Evolutionary conservation across 2,888 invertebrate genomes (phyloP).

Genomic region (Julus scandinavius): DNA sequence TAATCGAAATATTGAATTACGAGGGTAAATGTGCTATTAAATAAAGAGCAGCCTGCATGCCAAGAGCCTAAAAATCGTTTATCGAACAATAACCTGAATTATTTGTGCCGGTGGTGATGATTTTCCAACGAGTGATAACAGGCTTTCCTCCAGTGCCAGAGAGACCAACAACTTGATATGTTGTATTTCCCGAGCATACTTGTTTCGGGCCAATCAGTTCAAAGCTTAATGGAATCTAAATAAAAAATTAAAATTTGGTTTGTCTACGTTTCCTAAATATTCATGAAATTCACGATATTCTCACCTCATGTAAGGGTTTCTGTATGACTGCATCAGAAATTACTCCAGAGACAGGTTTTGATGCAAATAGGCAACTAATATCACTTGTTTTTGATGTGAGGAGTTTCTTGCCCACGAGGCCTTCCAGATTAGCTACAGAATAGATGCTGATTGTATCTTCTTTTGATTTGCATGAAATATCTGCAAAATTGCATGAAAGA

Average conservation of each 20-base stretch:
- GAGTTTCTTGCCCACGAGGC: neutral
- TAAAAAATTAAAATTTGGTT: neutral
- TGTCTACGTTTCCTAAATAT: neutral
- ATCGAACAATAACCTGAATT: neutral
- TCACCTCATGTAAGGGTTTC: neutral
- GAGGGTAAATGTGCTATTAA: neutral
- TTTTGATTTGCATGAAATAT: conserved; percentile 43
- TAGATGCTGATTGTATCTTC: neutral
- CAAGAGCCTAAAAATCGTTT: neutral
- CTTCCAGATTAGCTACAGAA: neutral
- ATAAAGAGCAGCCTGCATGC: too few species aligned
- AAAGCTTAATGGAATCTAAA: neutral
- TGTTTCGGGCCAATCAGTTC: neutral
- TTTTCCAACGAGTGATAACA: neutral
- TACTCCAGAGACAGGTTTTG: neutral
- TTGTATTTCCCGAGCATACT: neutral
- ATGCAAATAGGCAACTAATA: neutral
- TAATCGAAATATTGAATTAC: too few species aligned
- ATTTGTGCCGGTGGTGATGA: neutral
- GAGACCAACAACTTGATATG: neutral
- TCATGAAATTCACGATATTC: neutral
- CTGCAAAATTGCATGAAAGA: neutral
- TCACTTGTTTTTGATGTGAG: neutral
- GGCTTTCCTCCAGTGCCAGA: neutral
- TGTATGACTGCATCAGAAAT: neutral